Conservation (phyloP, 2,113 vertebrate genomes). For the Heterotilapia buettikoferi region DNA sequence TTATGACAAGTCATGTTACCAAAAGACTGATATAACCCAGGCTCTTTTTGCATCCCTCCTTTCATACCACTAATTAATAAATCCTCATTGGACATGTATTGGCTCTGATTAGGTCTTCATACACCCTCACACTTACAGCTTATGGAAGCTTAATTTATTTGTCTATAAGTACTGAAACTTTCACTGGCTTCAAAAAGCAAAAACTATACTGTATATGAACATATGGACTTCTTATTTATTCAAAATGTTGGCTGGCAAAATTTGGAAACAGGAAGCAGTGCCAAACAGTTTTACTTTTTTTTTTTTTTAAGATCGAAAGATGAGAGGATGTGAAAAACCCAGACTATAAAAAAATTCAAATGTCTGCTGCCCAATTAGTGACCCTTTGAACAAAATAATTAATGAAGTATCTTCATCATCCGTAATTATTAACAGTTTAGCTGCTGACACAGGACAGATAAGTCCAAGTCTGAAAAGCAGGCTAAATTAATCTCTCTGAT, state of each 20-base stretch:
- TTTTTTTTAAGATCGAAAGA: neutral
- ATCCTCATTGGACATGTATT: conserved; percentile 22
- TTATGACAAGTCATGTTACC: neutral
- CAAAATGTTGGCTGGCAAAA: conserved; percentile 1
- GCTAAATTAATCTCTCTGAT: neutral
- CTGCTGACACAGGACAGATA: neutral
- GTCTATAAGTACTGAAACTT: neutral
- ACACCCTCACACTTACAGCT: conserved; percentile 6
- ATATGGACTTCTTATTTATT: neutral
- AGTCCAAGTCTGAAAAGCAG: neutral
- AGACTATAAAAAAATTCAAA: neutral
- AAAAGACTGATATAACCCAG: conserved; percentile 15
- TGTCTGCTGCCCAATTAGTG: neutral
- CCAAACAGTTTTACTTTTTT: neutral
- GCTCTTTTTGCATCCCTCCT: neutral
- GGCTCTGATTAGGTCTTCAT: conserved; percentile 19
- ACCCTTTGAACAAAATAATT: neutral
- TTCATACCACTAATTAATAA: conserved; percentile 32
- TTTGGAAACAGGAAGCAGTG: neutral
- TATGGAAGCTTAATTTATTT: neutral
- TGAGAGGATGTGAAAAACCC: neutral
- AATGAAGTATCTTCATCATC: neutral
- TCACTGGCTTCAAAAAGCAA: neutral
- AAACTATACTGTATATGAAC: neutral
- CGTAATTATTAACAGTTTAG: neutral